Evolutionary conservation across 92 coral and sea anemone genomes (phyloP), one percentile per base, ranked within the genome.

Genomic region (Epizoanthus fatuus): DNA sequence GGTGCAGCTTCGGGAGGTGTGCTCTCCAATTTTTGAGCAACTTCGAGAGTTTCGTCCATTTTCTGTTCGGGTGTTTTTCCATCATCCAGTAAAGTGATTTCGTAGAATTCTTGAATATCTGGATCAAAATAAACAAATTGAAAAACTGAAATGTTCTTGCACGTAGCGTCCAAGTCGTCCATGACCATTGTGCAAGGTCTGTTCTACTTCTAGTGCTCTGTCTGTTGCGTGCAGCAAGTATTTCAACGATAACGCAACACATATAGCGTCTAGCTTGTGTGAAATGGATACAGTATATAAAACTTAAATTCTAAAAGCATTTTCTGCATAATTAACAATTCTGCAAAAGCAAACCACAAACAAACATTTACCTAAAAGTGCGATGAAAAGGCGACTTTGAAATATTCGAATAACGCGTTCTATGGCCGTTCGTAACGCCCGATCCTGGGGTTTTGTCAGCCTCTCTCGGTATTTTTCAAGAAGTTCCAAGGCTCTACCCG

Each of bases 81-180:
- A 40, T 93, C 99, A 69, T 97, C 99, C 60, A 95, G 69, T 47
- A 97, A 82, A 29, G 98, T 91, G 54, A 95, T 93, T 79, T 97
- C 99, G 87, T 97, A 97, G 76, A 95, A 97, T 73, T 97, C 98
- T 84, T 97, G 99, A 49, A 97, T 97, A 81, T 97, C 99, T 97
- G 54, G 20, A 38, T 75, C 32, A 59, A 32, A 58, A 75, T 57
- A 39, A 37, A 39, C n/a, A 14, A 3, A 74, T 16, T 15, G 44
- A 15, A 40, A 45, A 69, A 4, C 8, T 12, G 5, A 15, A 16
- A 49, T 69, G 51, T 15, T 57, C 39, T 10, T 25, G 65, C 69
- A 63, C 38, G 69, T 17, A 51, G 79, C 57, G 39, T 15, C 14
- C n/a, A n/a, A n/a, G n/a, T n/a, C n/a, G n/a, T n/a, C n/a, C n/a